Evolutionary conservation across 2,888 invertebrate species (phyloP).

Genomic region (Orthonevra nobilis): DNA sequence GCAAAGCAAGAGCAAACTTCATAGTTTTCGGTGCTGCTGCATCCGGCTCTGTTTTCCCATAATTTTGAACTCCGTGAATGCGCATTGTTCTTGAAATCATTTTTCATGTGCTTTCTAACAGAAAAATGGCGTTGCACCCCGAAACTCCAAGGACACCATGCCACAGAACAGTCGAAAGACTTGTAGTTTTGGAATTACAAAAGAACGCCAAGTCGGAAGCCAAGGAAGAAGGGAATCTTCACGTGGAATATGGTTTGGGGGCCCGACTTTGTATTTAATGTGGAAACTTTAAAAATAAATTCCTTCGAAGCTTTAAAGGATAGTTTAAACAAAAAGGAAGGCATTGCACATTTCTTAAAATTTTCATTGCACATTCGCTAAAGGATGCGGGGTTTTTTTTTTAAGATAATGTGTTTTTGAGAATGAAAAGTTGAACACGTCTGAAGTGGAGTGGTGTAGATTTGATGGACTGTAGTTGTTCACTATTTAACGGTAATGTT

Average conservation of each 20-base stretch:
- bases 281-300: slow-evolving; percentile 41
- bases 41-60: slow-evolving; percentile 46
- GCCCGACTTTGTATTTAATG: slow-evolving; percentile 24
- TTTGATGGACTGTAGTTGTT: slow-evolving; percentile 16
- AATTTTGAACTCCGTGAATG: slow-evolving; percentile 28
- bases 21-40: slow-evolving; percentile 32
- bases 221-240: slow-evolving; percentile 3
- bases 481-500: background rate
- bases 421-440: slow-evolving; percentile 29
- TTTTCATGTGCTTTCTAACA: slow-evolving; percentile 27
- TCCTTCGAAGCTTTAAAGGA: background rate
- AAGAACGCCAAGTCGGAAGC: slow-evolving; percentile 26
- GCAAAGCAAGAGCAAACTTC: background rate
- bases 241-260: slow-evolving; percentile 18
- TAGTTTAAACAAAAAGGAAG: background rate
- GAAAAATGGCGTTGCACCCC: background rate
- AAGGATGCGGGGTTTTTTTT: slow-evolving; percentile 8
- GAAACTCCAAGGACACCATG: background rate
- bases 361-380: slow-evolving; percentile 29
- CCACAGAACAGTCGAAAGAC: no score
- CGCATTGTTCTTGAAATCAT: slow-evolving; percentile 36
- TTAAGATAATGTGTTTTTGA: slow-evolving; percentile 25
- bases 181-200: slow-evolving; percentile 16
- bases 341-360: background rate
- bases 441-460: background rate